Evolutionary conservation across 2,113 vertebrate species (phyloP).

Genomic region (Oreochromis spilurus): DNA sequence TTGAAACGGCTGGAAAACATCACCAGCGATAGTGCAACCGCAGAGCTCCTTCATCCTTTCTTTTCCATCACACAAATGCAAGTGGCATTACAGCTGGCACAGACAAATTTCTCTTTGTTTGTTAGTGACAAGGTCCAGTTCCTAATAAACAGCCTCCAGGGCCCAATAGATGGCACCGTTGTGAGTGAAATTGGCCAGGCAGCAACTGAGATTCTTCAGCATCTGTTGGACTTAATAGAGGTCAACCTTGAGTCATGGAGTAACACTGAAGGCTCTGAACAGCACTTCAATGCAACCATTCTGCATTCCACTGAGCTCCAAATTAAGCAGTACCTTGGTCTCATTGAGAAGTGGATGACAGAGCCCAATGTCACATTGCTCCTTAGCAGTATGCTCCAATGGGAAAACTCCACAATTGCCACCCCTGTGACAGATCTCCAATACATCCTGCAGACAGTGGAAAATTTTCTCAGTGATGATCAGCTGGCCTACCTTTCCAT

Average conservation of each 20-base stretch:
- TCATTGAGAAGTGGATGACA: slow-evolving; percentile 54
- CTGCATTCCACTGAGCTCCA: slow-evolving; percentile 18
- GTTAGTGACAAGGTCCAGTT: slow-evolving; percentile 32
- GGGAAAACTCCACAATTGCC: slow-evolving; percentile 33
- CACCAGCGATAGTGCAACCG: slow-evolving; percentile 41
- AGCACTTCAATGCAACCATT: slow-evolving; percentile 11
- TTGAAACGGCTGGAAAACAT: slow-evolving; percentile 59
- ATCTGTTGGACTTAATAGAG: slow-evolving; percentile 26
- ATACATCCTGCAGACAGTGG: slow-evolving; percentile 35
- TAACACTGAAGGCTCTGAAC: background rate
- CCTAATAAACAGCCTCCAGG: slow-evolving; percentile 30
- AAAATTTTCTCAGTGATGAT: slow-evolving; percentile 23
- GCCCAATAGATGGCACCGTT: slow-evolving; percentile 51
- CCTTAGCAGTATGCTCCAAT: slow-evolving; percentile 50
- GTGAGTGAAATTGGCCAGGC: slow-evolving; percentile 47
- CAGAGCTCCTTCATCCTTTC: slow-evolving; percentile 45
- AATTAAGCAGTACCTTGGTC: slow-evolving; percentile 43
- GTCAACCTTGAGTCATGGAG: slow-evolving; percentile 33
- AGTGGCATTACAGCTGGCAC: slow-evolving; percentile 30
- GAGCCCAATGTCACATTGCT: slow-evolving; percentile 32
- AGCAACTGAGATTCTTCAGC: slow-evolving; percentile 22
- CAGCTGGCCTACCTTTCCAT: slow-evolving; percentile 30
- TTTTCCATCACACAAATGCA: slow-evolving; percentile 57
- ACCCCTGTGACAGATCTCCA: slow-evolving; percentile 37
- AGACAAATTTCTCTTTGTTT: slow-evolving; percentile 45